Conservation (phyloP, 2,797 vertebrate species). For the Danionella dracula region DNA sequence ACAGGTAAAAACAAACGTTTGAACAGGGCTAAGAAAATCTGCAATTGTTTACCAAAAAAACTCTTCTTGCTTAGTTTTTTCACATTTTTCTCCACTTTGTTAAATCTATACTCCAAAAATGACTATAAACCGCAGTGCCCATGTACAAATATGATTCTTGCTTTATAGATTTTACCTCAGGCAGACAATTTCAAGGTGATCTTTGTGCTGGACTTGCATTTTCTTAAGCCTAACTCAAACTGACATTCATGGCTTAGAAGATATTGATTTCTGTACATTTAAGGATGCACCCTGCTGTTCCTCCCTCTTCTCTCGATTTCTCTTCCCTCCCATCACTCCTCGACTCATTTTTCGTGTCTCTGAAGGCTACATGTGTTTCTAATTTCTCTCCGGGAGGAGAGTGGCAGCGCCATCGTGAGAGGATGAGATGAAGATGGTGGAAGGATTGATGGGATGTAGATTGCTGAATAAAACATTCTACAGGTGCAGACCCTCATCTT, state of each 20-base stretch:
- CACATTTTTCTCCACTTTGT: neutral
- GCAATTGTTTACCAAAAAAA: neutral
- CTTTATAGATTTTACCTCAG: constrained; percentile 29
- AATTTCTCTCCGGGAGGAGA: constrained; percentile 53
- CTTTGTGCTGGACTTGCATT: constrained; percentile 61
- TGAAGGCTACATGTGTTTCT: constrained; percentile 70
- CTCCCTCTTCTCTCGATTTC: neutral
- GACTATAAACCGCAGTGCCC: constrained; percentile 35
- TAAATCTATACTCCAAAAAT: constrained; percentile 23
- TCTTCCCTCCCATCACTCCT: constrained; percentile 31
- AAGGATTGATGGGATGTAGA: constrained; percentile 8
- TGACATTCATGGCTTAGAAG: constrained; percentile 68
- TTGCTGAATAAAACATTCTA: constrained; percentile 29
- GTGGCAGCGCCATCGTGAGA: constrained; percentile 50
- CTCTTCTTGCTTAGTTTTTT: neutral
- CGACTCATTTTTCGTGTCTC: constrained; percentile 32
- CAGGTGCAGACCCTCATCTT: constrained; percentile 54
- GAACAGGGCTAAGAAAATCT: too few relatives aligned
- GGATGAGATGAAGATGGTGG: constrained; percentile 42
- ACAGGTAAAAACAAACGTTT: too few relatives aligned
- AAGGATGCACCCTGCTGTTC: constrained; percentile 48
- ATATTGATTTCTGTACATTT: constrained; percentile 68
- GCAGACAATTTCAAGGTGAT: constrained; percentile 63
- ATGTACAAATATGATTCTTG: constrained; percentile 6
- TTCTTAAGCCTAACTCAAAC: constrained; percentile 66